Percentiles rank a stretch among this genome's conserved stretches.
Conservation (phyloP, 2,113 vertebrate genomes). For the Alectura lathami region DNA sequence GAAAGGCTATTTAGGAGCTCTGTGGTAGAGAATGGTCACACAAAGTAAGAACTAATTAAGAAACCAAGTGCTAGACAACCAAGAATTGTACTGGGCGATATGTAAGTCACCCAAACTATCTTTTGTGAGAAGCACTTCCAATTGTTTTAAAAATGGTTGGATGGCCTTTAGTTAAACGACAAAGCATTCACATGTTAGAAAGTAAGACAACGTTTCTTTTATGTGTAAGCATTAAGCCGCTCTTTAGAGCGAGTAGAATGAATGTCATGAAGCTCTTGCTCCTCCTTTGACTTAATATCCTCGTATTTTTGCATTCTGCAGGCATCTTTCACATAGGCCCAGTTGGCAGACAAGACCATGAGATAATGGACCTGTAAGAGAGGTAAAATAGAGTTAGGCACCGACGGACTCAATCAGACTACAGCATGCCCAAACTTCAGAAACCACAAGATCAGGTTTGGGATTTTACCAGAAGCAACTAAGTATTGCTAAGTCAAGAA, state of each 20-base stretch:
- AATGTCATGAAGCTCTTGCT: slow-evolving; percentile 98
- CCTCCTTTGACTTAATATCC: slow-evolving; percentile 99
- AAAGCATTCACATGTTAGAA: slow-evolving; percentile 74
- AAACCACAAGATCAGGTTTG: not conserved
- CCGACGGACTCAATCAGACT: accelerated
- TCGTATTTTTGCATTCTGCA: slow-evolving; percentile 99
- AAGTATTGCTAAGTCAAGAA: not conserved
- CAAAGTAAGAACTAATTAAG: slow-evolving; percentile 74
- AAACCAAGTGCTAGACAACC: slow-evolving; percentile 78
- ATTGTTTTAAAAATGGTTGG: slow-evolving; percentile 75
- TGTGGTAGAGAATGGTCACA: slow-evolving; percentile 76
- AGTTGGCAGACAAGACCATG: slow-evolving; percentile 99
- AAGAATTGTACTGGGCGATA: slow-evolving; percentile 70
- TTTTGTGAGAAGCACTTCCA: slow-evolving; percentile 82
- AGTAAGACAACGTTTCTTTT: slow-evolving; percentile 69
- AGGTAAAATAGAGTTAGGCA: not conserved
- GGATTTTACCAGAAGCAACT: not conserved
- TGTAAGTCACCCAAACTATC: slow-evolving; percentile 74
- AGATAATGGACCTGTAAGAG: slow-evolving; percentile 92
- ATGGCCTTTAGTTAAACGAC: slow-evolving; percentile 80
- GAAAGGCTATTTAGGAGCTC: slow-evolving; percentile 76
- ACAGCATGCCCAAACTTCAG: not conserved
- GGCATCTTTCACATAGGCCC: slow-evolving; percentile 98
- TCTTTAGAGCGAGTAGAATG: slow-evolving; percentile 99
- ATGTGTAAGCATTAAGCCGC: slow-evolving; percentile 99